Percentiles rank a stretch among this genome's conserved stretches.
phyloP scores from a whole-genome alignment of 2,888 invertebrate species.

The Parochlus steinenii region DNA sequence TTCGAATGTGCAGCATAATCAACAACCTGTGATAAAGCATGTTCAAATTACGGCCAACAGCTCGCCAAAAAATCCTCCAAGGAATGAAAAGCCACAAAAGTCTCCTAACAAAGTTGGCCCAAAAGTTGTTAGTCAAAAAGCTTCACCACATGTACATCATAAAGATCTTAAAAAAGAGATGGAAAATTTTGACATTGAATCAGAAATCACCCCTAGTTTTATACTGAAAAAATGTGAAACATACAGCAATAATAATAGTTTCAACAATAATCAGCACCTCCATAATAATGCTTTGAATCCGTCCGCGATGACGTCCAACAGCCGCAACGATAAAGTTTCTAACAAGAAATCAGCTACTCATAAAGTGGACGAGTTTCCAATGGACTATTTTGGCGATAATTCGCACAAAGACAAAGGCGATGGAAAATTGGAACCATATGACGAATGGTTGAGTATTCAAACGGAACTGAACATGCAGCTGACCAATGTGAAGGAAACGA shows the following conservation, averaged over 20 bases:
- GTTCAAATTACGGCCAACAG: not conserved
- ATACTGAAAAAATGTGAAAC: conserved; percentile 26
- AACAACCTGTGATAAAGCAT: not conserved
- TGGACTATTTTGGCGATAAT: conserved; percentile 15
- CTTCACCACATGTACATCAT: not conserved
- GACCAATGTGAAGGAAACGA: conserved; percentile 15
- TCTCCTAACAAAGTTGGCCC: not conserved
- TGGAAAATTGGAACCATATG: conserved; percentile 31
- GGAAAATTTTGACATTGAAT: conserved; percentile 29
- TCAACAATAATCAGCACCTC: too few species aligned
- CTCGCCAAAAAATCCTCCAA: conserved; percentile 1
- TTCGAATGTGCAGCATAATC: not conserved
- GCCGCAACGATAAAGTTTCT: not conserved
- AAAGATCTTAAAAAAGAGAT: conserved; percentile 21
- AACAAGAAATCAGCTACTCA: not conserved
- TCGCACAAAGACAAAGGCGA: conserved; percentile 15
- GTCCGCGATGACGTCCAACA: conserved; percentile 3
- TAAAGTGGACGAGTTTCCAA: conserved; percentile 13
- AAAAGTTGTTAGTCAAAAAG: too few species aligned
- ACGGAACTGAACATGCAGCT: conserved; percentile 39
- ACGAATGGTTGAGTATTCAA: conserved; percentile 51
- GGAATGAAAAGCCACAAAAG: not conserved
- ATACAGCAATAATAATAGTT: conserved; percentile 7
- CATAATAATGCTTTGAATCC: not conserved
- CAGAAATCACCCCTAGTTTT: conserved; percentile 29